Conservation (phyloP, 1,140 invertebrate genomes). For the Drosophila littoralis region DNA sequence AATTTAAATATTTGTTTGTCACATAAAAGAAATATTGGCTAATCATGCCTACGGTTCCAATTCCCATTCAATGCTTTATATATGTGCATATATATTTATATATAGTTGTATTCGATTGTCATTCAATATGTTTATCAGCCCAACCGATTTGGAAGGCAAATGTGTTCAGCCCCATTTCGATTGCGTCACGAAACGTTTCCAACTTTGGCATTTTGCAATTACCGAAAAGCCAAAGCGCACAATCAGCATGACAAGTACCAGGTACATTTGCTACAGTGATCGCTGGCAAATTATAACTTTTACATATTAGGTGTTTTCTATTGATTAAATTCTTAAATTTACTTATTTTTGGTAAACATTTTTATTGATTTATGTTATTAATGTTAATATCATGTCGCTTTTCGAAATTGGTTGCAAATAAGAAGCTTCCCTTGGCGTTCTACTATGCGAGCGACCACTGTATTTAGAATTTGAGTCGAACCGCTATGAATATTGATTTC, state of each 20-base stretch:
- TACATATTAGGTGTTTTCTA: neutral
- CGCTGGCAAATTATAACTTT: neutral
- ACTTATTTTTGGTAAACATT: neutral
- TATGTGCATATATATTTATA: neutral
- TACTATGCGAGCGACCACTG: neutral
- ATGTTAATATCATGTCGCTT: too few species aligned
- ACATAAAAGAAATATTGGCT: neutral
- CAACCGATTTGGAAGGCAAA: constrained; percentile 62
- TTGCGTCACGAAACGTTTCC: constrained; percentile 26
- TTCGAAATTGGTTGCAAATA: neutral
- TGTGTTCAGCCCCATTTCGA: constrained; percentile 5
- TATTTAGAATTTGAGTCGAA: neutral
- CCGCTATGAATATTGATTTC: neutral
- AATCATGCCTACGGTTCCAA: neutral
- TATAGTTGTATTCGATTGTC: constrained; percentile 1
- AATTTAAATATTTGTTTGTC: neutral
- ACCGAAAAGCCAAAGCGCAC: constrained; percentile 19
- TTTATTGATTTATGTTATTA: constrained; percentile 2
- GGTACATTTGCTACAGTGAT: neutral
- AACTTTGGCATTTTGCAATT: constrained; percentile 43
- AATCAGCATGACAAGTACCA: constrained; percentile 32
- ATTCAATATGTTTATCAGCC: constrained; percentile 53
- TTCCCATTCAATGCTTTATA: neutral
- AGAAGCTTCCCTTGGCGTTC: neutral
- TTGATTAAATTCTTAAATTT: neutral